phyloP scores from a whole-genome alignment of 92 coral and sea anemone genomes.

The Umimayanthus kanabou region DNA sequence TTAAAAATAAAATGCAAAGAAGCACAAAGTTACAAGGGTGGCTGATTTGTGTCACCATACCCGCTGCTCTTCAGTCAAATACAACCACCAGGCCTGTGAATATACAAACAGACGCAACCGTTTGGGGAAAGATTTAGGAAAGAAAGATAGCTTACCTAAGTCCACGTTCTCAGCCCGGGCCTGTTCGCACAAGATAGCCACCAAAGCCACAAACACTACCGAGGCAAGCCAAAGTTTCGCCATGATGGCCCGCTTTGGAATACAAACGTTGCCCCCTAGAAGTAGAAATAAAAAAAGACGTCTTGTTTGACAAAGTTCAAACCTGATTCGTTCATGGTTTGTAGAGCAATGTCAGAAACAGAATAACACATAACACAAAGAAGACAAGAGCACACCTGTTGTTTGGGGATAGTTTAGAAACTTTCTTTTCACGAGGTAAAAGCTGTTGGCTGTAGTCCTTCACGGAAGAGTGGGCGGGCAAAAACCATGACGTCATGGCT shows the following conservation, averaged over 20 bases:
- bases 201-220: conserved; percentile 1
- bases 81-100: background rate
- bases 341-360: background rate
- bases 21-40: background rate
- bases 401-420: conserved; percentile 42
- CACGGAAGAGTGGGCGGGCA: conserved; percentile 33
- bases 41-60: background rate
- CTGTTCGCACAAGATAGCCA: conserved; percentile 10
- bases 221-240: conserved; percentile 27
- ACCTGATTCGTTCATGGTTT: background rate
- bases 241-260: conserved; percentile 27
- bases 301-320: background rate
- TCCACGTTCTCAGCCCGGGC: conserved; percentile 34
- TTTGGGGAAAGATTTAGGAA: background rate
- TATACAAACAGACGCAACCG: background rate
- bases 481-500: conserved; percentile 46
- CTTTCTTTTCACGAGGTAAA: conserved; percentile 22
- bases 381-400: conserved; percentile 34
- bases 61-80: background rate
- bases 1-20: background rate
- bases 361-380: background rate
- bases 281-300: background rate
- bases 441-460: conserved; percentile 27
- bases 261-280: background rate
- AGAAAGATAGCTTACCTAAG: conserved; percentile 5